Conservation (phyloP, 2,113 vertebrate genomes). For the Vimba vimba region DNA sequence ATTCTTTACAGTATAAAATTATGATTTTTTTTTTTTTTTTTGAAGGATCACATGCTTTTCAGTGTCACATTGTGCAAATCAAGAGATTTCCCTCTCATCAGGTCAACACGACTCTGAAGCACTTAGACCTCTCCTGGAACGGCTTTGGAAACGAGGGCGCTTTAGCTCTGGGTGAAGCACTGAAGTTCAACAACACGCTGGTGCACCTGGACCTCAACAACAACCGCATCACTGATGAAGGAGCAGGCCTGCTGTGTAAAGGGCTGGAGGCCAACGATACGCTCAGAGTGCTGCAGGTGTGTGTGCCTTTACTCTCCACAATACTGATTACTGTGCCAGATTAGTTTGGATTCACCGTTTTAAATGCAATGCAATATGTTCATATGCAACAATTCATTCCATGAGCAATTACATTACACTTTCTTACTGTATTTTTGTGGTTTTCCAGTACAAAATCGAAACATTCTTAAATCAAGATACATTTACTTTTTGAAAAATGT, state of each 20-base stretch:
- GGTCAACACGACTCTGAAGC: constrained; percentile 81
- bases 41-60: not conserved
- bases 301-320: not conserved
- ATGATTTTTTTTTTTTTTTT: too few relatives aligned
- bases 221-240: constrained; percentile 85
- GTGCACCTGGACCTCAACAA: constrained; percentile 82
- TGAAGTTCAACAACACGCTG: constrained; percentile 84
- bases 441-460: too few relatives aligned
- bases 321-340: not conserved
- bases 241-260: constrained; percentile 80
- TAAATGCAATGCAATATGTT: not conserved
- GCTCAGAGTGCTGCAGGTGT: constrained; percentile 82
- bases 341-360: not conserved
- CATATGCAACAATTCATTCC: not conserved
- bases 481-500: too few relatives aligned
- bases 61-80: not conserved
- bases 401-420: not conserved
- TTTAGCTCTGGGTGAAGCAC: constrained; percentile 84
- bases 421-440: too few relatives aligned
- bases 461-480: too few relatives aligned
- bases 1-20: too few relatives aligned
- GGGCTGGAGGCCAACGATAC: constrained; percentile 85
- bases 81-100: constrained; percentile 52
- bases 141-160: constrained; percentile 90
- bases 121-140: constrained; percentile 87